Evolutionary conservation across 2,797 vertebrate species (phyloP).

Genomic region (Propithecus deckenii): DNA sequence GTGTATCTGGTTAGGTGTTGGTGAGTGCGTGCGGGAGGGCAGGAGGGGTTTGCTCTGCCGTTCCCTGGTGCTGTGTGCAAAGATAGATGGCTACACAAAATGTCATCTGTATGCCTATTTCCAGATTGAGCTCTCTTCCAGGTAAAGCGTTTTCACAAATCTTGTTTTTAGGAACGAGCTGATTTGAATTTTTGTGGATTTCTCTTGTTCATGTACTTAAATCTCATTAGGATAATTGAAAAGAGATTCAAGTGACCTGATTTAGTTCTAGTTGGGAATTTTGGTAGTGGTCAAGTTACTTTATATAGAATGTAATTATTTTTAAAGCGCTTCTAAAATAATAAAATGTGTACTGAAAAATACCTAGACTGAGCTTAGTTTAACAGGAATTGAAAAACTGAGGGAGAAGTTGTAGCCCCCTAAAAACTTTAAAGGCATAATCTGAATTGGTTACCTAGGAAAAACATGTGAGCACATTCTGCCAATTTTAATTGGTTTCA

Average conservation of each 20-base stretch:
- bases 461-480: neutral
- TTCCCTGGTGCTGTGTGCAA: neutral
- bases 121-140: neutral
- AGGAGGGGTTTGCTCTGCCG: neutral
- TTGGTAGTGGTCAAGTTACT: constrained; percentile 34
- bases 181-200: constrained; percentile 14
- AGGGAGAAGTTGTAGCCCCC: neutral
- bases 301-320: neutral
- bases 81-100: neutral
- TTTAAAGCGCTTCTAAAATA: neutral
- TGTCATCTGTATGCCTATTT: neutral
- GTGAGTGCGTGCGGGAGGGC: neutral
- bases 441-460: neutral
- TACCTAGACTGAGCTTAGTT: constrained; percentile 21
- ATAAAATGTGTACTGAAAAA: neutral
- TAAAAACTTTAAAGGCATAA: constrained; percentile 37
- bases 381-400: constrained; percentile 22
- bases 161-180: neutral
- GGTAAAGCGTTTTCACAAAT: constrained; percentile 20
- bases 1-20: constrained; percentile 41
- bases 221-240: constrained; percentile 44
- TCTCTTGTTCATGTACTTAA: constrained; percentile 21
- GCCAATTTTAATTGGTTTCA: neutral
- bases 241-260: neutral
- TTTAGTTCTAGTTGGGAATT: constrained; percentile 26